Conservation (phyloP, 2,888 invertebrate species). For the Ophion obscuratus region DNA sequence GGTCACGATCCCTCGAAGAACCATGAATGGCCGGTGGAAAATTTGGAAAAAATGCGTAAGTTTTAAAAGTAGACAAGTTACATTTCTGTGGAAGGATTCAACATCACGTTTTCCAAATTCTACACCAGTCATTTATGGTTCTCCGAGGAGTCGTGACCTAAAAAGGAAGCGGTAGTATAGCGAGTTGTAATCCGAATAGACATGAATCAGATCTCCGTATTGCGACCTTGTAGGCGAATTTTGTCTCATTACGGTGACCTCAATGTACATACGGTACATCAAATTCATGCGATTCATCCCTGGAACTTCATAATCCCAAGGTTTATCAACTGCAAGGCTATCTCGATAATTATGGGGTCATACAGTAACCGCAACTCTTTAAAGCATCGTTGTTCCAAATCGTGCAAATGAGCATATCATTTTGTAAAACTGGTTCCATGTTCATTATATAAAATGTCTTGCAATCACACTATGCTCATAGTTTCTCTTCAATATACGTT, state of each 20-base stretch:
- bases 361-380: background rate
- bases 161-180: background rate
- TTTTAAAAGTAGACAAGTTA: too few species aligned
- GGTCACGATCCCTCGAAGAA: too few species aligned
- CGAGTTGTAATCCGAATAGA: background rate
- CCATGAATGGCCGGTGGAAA: too few species aligned
- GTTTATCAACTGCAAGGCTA: background rate
- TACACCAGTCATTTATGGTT: too few species aligned
- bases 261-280: background rate
- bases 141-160: background rate
- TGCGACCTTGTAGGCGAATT: background rate
- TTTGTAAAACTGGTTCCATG: too few species aligned
- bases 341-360: background rate
- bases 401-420: background rate
- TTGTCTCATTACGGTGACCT: constrained; percentile 11
- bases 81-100: too few species aligned
- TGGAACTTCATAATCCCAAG: background rate
- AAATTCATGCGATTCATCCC: background rate
- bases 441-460: too few species aligned
- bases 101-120: too few species aligned
- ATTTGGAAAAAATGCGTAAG: background rate
- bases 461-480: too few species aligned
- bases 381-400: background rate
- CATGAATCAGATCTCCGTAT: background rate
- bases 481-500: too few species aligned